Evolutionary conservation across 2,797 vertebrate genomes (phyloP), one percentile per base, ranked within the genome.

Genomic region (Siniperca undulata): DNA sequence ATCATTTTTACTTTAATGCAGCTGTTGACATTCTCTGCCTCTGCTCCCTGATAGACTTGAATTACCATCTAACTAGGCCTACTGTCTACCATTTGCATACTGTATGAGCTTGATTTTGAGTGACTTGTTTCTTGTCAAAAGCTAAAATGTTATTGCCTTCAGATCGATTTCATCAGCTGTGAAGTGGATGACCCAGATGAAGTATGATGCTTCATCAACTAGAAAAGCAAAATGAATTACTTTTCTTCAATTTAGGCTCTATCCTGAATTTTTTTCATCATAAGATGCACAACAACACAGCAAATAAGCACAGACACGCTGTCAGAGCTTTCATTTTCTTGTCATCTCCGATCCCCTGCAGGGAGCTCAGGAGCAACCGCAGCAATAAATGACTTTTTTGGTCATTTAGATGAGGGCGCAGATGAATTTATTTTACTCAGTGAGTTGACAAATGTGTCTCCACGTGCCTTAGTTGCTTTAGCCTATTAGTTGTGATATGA

Each of bases 241-340:
- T 85, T 92, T 92, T 84, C 84, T 84, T 88, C 86, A 93, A 88
- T 92, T 93, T 90, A 82, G 64, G 69, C 53, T 75, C 60, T 84
- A 84, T 88, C 86, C 60, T 67, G 76, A 53, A 70, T 71, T 86
- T 85, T 89, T 85, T 53, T 77, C 85, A 94, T 93, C 88, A 86
- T 53, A 62, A 73, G 74, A 90, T 80, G 79, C 84, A 82, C 82
- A 92, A 90, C 88, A 91, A 84, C 81, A 81, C 78, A 65, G 80
- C 88, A 92, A 94, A 93, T 92, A 87, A 92, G 90, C 67, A 38
- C 67, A 84, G 90, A 93, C 86, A 80, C 62, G 60, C 86, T 89
- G 93, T 94, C 89, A 91, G 66, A 87, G 82, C 81, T 91, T 94
- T 92, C 85, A 93, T 94, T 93, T 92, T 78, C 89, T 88, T 95